Evolutionary conservation across 2,888 invertebrate species (phyloP).

Genomic region (Oscheius sp.): DNA sequence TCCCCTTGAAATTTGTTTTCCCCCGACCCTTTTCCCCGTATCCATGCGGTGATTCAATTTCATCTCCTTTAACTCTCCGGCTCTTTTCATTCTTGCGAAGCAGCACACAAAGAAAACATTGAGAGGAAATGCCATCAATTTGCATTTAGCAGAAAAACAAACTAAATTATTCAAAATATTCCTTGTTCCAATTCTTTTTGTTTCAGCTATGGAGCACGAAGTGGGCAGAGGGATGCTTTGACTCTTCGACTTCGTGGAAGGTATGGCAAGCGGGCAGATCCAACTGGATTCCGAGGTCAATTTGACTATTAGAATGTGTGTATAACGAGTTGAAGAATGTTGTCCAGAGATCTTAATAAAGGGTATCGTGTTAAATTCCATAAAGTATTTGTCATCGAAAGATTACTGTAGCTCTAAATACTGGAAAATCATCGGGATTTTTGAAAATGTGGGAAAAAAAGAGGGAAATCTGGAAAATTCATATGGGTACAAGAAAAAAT

Average conservation of each 20-base stretch:
- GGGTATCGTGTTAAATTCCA: not conserved
- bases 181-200: too few relatives aligned
- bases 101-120: not conserved
- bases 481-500: too few relatives aligned
- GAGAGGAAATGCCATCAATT: not conserved
- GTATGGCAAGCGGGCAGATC: slow-evolving; percentile 14
- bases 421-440: not conserved
- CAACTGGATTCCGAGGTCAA: not conserved
- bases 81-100: not conserved
- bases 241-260: not conserved
- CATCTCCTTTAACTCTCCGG: not conserved
- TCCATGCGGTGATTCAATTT: not conserved
- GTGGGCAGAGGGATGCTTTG: not conserved
- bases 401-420: not conserved
- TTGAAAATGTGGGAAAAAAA: too few relatives aligned
- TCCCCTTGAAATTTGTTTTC: not conserved
- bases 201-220: slow-evolving; percentile 23
- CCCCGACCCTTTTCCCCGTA: not conserved
- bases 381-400: not conserved
- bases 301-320: not conserved
- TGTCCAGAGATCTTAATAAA: slow-evolving; percentile 1
- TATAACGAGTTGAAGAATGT: not conserved
- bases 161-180: not conserved
- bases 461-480: too few relatives aligned
- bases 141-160: not conserved